Evolutionary conservation across 2,888 invertebrate species (phyloP), one percentile per base, ranked within the genome.

Genomic region (Drosophila falleni): DNA sequence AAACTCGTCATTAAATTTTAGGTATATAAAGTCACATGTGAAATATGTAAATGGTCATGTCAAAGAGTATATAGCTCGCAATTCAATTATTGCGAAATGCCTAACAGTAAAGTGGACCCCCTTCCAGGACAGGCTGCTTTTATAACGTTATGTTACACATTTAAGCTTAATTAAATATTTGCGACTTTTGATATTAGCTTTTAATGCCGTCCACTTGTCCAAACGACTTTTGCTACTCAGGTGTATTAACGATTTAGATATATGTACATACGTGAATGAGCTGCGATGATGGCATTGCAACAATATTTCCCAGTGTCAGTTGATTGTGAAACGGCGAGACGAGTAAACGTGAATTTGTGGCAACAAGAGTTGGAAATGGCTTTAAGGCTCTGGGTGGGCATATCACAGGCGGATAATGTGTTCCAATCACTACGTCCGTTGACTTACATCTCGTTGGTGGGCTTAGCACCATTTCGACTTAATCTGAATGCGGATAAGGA

Each of bases 351-450:
- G 39, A 60, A 47, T n/a, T 49, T 1, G 35, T 46, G 47, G 41
- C 6, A 42, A 23, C 26, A 16, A 15, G 26, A 3, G 15, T 16
- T n/a, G 33, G 42, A 47, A 58, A 91, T 91, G 90, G 86, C 78
- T 10, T 74, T 81, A 11, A 91, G 87, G 66, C 75, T 90, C 35
- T 90, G 89, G 87, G 79, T 87, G 29, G 89, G 89, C 68, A 79
- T 91, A 37, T 81, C 90, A 3, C 89, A 91, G 65, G 92, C 91
- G 63, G 92, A 91, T 33, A 91, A 91, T 66, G 89, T 91, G 33
- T 92, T 92, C 31, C 91, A 91, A 69, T 91, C 91, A 8, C 67
- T 91, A n/a, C 84, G 89, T 23, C 92, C 92, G 0, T 62, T 92
- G 3, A 89, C 89, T 0, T 91, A 87, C 33, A 89, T 91, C n/a